Conservation (phyloP, 1,140 invertebrate species). For the Caenorhabditis inopinata region DNA sequence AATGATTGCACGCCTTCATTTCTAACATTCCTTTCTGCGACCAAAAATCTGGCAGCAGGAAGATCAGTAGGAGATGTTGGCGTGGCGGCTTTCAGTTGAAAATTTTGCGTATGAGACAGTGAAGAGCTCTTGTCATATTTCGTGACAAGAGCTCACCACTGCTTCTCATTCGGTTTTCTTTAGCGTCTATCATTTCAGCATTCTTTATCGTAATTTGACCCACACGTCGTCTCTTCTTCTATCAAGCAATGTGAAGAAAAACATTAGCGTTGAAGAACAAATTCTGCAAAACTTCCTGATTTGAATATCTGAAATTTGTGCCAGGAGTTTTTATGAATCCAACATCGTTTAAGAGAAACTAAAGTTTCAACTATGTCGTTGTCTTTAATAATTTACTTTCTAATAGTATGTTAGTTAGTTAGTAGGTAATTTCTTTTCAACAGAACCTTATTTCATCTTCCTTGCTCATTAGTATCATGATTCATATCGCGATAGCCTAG, state of each 20-base stretch:
- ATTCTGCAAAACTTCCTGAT: too few species aligned
- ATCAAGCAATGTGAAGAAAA: too few species aligned
- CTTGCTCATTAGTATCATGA: neutral
- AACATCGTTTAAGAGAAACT: too few species aligned
- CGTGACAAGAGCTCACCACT: too few species aligned
- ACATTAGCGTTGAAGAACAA: too few species aligned
- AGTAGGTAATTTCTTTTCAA: neutral
- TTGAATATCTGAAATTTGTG: too few species aligned
- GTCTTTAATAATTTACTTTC: too few species aligned
- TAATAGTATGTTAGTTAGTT: too few species aligned
- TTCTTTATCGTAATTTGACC: neutral
- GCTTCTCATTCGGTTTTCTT: neutral
- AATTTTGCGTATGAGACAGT: neutral
- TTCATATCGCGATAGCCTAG: neutral
- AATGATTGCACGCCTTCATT: slow-evolving; percentile 25
- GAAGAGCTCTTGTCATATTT: slow-evolving; percentile 14
- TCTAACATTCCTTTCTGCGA: slow-evolving; percentile 10
- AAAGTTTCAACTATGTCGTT: too few species aligned
- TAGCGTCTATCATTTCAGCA: neutral
- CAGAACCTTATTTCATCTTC: neutral
- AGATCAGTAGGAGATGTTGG: neutral
- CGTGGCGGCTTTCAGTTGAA: neutral
- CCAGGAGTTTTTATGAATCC: too few species aligned
- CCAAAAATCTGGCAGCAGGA: neutral
- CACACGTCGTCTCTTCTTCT: neutral